phyloP scores from a whole-genome alignment of 2,113 vertebrate species.

The Callocephalon fimbriatum region DNA sequence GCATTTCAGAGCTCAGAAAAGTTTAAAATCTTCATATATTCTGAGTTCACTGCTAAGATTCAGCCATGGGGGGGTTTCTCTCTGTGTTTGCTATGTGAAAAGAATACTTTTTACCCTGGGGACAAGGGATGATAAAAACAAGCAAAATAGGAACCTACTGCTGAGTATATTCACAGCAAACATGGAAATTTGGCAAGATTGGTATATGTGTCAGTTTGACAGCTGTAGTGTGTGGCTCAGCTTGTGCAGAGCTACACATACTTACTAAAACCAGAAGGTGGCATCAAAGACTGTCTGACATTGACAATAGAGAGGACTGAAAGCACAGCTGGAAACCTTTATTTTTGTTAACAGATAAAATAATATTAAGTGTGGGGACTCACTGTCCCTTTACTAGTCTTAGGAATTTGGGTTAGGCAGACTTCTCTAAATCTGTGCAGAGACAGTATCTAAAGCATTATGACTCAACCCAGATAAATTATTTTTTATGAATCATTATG shows the following conservation, averaged over 20 bases:
- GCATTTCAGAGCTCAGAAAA: background rate
- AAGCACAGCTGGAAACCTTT: background rate
- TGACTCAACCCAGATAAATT: background rate
- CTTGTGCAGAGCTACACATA: background rate
- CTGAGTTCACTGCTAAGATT: background rate
- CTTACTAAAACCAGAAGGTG: slow-evolving; percentile 50
- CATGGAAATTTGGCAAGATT: background rate
- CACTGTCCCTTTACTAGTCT: background rate
- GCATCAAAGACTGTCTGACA: slow-evolving; percentile 33
- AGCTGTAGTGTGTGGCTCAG: background rate
- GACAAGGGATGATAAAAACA: background rate
- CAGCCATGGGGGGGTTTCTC: background rate
- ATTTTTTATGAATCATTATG: background rate
- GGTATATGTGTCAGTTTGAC: background rate
- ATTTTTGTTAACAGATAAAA: background rate
- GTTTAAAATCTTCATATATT: background rate
- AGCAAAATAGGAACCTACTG: background rate
- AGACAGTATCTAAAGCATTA: background rate
- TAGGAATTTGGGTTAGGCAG: background rate
- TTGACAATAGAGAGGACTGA: background rate
- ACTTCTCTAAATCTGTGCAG: background rate
- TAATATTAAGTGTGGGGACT: background rate
- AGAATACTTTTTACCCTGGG: background rate
- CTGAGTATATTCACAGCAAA: background rate
- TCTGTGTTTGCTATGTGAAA: background rate